Evolutionary conservation across 1,140 invertebrate genomes (phyloP).

Genomic region (Geopemphigus sp.): DNA sequence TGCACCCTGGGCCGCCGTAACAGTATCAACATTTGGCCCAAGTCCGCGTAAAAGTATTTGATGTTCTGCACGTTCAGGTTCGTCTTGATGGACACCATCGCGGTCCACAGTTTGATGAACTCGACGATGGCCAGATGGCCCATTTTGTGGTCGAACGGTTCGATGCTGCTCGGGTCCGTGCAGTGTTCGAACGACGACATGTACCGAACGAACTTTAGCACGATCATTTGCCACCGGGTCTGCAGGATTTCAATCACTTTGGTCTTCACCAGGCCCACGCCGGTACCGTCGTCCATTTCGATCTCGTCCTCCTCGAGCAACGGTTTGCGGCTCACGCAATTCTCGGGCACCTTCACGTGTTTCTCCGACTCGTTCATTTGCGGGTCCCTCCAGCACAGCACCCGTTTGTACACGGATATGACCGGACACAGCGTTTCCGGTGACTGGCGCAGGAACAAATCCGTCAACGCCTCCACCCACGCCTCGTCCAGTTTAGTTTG

Average conservation of each 20-base stretch:
- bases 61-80: constrained; percentile 85
- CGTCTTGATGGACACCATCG: constrained; percentile 86
- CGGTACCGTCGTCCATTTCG: constrained; percentile 32
- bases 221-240: constrained; percentile 67
- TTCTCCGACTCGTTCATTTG: constrained; percentile 28
- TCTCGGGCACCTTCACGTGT: constrained; percentile 28
- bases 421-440: constrained; percentile 38
- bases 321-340: constrained; percentile 28
- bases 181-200: constrained; percentile 75
- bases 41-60: constrained; percentile 80
- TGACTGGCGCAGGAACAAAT: constrained; percentile 65
- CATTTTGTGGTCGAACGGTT: constrained; percentile 57
- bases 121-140: constrained; percentile 56
- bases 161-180: constrained; percentile 60
- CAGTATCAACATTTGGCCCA: constrained; percentile 72
- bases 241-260: constrained; percentile 74
- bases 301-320: constrained; percentile 37
- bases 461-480: constrained; percentile 57
- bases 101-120: constrained; percentile 82
- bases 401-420: constrained; percentile 34
- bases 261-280: constrained; percentile 59
- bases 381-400: constrained; percentile 37
- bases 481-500: constrained; percentile 65
- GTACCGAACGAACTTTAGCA: constrained; percentile 79
- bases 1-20: constrained; percentile 72